Evolutionary conservation across 2,113 vertebrate genomes (phyloP), one percentile per base, ranked within the genome.

Genomic region (Canis aureus): DNA sequence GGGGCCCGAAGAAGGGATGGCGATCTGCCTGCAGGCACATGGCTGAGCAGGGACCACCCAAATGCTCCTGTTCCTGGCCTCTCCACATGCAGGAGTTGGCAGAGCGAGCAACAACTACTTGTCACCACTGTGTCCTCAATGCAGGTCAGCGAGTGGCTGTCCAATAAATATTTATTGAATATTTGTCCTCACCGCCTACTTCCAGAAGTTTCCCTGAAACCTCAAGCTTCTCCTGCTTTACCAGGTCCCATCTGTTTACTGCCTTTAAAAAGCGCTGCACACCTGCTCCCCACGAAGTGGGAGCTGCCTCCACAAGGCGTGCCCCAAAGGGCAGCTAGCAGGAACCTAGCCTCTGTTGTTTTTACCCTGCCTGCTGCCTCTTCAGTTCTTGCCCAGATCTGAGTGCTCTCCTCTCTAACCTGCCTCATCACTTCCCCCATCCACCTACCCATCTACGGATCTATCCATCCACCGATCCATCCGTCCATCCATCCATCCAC

Each of bases 211-310:
- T 89, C 12, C 60, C 73, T 67, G 38, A 64, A 73, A 43, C 15
- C 35, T 73, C 51, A 32, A 53, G 87, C 1, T 32, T 84, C 73
- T 92, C 38, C 20, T 73, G 78, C 73, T n/a, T 91, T 19, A 16
- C 84, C 19, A 86, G 71, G 62, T 93, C 66, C 55, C 43, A 23
- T 94, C 53, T 66, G 38, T 71, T 95, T 90, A 87, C 76, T 16
- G 35, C 64, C 94, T 74, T 67, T 80, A 27, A 27, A 27, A 76
- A 84, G 66, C 55, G 62, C 27, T 23, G 27, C 15, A 27, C 55
- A 94, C 55, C 74, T 79, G 79, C 32, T 94, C 29, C 17, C 59
- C 11, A 29, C 0, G 38, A 82, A 84, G 79, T 22, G 19, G 73
- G 60, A 64, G 55, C 20, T 4, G 59, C 32, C 3, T 32, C 71